Evolutionary conservation across 2,888 invertebrate species (phyloP), one percentile per base, ranked within the genome.

Genomic region (Acrocera orbiculus): DNA sequence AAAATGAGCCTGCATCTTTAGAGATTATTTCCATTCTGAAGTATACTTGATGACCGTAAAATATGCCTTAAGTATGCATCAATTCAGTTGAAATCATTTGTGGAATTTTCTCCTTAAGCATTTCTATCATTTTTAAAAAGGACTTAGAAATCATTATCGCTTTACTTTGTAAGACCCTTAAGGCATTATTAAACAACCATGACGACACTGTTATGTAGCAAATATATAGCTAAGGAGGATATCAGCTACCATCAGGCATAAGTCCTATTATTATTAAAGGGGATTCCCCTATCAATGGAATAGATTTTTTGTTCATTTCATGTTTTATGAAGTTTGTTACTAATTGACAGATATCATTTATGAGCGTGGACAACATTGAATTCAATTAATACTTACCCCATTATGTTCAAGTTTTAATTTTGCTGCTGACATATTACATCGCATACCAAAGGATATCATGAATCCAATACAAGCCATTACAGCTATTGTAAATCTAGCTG

Each of bases 371-470:
- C 5, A 7, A 8, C 6, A 19, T 2, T 19, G 8, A 19, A 19
- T n/a, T 6, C 9, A 24, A 10, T 10, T 16, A 20, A 13, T 8
- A 50, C 67, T 68, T 49, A 74, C 75, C 46, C 65, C 63, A 44
- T 59, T 57, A 38, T 67, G 67, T 44, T 75, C 73, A 56, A 78
- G 68, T 55, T 81, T 77, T 37, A 89, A 72, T 59, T 93, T 90
- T 29, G 96, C 95, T 62, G 96, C 90, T 34, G 95, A 90, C 83
- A 98, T 87, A 64, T 96, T 98, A 62, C 93, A 95, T 37, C 98
- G 74, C 77, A 98, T 98, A 13, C 98, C 98, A 53, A 92, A 90
- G 61, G 87, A 87, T 53, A 90, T 89, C 59, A 90, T 74, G 62
- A 90, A 90, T 35, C 90, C 87, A 51, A 85, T 56, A 54, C 86